Conservation (phyloP, 2,797 vertebrate genomes). For the Oreochromis mossambicus region DNA sequence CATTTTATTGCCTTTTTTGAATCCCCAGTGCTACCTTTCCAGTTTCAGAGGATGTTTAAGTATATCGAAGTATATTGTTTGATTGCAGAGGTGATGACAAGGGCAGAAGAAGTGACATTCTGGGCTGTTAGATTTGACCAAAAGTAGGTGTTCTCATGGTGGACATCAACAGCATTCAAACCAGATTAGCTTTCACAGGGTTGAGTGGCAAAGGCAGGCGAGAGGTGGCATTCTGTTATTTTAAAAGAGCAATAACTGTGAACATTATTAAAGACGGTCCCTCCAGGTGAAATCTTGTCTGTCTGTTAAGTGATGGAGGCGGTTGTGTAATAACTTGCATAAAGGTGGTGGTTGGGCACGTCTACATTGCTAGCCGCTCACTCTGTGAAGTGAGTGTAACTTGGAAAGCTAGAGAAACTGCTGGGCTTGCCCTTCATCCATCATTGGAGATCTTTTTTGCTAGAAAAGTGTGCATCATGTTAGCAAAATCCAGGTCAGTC, state of each 20-base stretch:
- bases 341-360: fast-evolving
- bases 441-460: neutral
- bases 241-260: neutral
- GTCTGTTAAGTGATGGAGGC: neutral
- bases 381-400: neutral
- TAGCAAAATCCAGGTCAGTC: neutral
- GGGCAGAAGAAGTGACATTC: neutral
- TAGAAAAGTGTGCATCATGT: fast-evolving
- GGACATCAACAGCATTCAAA: neutral
- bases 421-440: fast-evolving
- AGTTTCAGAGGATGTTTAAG: neutral
- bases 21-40: neutral
- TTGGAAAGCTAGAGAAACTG: neutral
- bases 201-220: neutral
- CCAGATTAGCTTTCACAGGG: neutral
- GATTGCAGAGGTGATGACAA: neutral
- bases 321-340: neutral
- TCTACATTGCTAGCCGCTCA: neutral
- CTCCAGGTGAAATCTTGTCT: neutral
- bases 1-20: too few species aligned
- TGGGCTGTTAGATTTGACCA: neutral
- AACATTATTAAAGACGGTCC: neutral
- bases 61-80: neutral
- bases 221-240: neutral
- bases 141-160: neutral